These are phyloP conservation scores for Plebejus argus DNA, from an alignment of 2,888 invertebrate species.

Conservation along the genomic window DNA sequence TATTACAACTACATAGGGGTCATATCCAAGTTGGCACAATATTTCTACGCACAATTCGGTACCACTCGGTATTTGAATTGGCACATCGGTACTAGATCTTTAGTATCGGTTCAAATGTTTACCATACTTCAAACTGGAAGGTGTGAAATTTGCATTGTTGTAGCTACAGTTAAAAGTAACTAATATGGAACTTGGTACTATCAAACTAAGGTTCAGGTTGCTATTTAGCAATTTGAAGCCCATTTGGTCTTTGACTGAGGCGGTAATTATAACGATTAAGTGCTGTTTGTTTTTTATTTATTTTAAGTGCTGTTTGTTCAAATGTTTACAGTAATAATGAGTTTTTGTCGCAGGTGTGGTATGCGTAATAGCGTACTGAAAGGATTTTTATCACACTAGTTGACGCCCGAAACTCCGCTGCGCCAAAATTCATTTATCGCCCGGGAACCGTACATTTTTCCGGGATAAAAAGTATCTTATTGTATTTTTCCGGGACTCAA, in stretches of 20 bases:
- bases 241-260: too few species aligned
- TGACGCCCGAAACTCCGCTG: too few species aligned
- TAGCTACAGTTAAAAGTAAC: background rate
- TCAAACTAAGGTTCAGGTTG: background rate
- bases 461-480: too few species aligned
- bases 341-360: background rate
- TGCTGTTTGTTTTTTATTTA: too few species aligned
- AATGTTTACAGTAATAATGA: background rate
- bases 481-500: too few species aligned
- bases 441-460: too few species aligned
- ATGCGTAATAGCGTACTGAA: background rate
- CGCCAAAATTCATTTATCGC: too few species aligned
- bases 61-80: background rate
- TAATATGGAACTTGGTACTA: background rate
- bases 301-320: background rate
- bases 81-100: background rate
- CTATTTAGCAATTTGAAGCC: too few species aligned
- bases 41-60: background rate
- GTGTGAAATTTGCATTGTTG: background rate
- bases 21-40: background rate
- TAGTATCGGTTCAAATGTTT: background rate
- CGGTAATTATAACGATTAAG: background rate
- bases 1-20: background rate
- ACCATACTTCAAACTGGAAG: background rate
- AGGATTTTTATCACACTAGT: too few species aligned